A percentile compares a stretch with the other conserved stretches of the same genome.
Conservation (phyloP, 2,888 invertebrate species). For the Ditula angustiorana region DNA sequence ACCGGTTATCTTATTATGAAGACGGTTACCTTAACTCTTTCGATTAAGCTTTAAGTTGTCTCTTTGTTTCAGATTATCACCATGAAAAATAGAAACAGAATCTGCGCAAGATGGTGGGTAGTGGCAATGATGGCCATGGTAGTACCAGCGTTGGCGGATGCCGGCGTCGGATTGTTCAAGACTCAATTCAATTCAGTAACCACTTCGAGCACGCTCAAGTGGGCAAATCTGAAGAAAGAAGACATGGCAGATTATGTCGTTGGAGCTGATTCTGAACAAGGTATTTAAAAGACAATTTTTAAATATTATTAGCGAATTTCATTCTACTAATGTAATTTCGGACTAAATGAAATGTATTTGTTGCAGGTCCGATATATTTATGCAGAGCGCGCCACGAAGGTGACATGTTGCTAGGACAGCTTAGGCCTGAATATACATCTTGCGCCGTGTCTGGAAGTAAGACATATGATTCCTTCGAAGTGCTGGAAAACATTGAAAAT, state of each 20-base stretch:
- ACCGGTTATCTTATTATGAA: too few relatives aligned
- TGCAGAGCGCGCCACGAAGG: conserved; percentile 90
- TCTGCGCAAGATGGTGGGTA: conserved; percentile 71
- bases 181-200: conserved; percentile 87
- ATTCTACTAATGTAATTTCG: not conserved
- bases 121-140: conserved; percentile 70
- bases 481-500: conserved; percentile 91
- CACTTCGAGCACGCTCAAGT: conserved; percentile 92
- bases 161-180: conserved; percentile 73
- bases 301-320: not conserved
- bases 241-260: conserved; percentile 86
- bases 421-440: conserved; percentile 84
- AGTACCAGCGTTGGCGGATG: conserved; percentile 62
- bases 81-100: conserved; percentile 72
- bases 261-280: conserved; percentile 81
- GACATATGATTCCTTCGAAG: conserved; percentile 87
- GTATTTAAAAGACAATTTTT: conserved; percentile 51
- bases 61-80: conserved; percentile 50
- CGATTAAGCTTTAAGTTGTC: conserved; percentile 1
- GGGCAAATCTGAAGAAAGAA: conserved; percentile 86
- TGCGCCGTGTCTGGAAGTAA: conserved; percentile 88
- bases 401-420: conserved; percentile 90
- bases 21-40: too few relatives aligned
- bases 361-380: conserved; percentile 87
- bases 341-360: conserved; percentile 26